Evolutionary conservation across 2,888 invertebrate species (phyloP), one percentile per base, ranked within the genome.

Genomic region (Pristionchus exspectatus): DNA sequence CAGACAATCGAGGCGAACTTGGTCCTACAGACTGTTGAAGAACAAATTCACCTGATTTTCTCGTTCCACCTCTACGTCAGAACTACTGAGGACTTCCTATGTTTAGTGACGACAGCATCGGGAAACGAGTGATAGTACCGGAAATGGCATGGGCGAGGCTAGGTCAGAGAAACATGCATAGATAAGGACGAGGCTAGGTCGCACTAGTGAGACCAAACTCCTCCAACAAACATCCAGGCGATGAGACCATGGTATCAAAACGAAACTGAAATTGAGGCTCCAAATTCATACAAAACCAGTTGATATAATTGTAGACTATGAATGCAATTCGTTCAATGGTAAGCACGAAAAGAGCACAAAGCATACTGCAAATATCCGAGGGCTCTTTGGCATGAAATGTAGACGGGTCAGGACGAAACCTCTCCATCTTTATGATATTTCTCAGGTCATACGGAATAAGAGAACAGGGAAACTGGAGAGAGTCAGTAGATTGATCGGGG

Each of bases 91-190:
- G 44, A 50, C 44, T 50, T 50, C 10, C 44, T 50, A 50, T 9
- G 44, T 50, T 50, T 24, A 59, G 59, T 59, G 59, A 59, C 21
- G 24, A 59, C 18, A 59, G 59, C 59, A 16, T 24, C 21, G 59
- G 59, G 21, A 59, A 59, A 21, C 24, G n/a, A 63, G 24, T 63
- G 63, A 56, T 63, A 63, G 63, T 10, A n/a, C 44, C 59, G 59
- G 59, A 59, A 59, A 59, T 59, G 59, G 59, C 24, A 18, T 14
- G 18, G 59, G 59, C 18, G 24, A 24, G 59, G 59, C 44, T 12
- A 63, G 63, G 63, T 63, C 72, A 30, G 38, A 27, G 30, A 21
- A 16, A 50, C 81, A 81, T 81, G 81, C 81, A 81, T 81, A 81
- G 81, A 50, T 50, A 81, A 81, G 81, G 24, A 5, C n/a, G 30